Base-by-base conservation (phyloP, 2,888 invertebrate species). In the Dinocampus coccinellae region DNA sequence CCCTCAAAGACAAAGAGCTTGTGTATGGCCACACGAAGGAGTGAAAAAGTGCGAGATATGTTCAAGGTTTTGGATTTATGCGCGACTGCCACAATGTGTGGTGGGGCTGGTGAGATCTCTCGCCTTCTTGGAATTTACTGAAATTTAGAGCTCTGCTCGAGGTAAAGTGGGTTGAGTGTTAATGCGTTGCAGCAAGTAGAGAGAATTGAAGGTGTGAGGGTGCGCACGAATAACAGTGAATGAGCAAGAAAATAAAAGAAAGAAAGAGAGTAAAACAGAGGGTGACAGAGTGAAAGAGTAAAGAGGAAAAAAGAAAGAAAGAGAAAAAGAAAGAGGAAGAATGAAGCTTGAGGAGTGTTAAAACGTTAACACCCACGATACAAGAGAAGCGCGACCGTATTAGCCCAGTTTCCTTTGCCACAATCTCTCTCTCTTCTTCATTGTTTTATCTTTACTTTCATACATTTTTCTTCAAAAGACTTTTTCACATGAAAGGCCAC, bases 81-180 rank as follows among this genome's bases (percentile, higher is more conserved):
- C 75, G 71, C 73, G 76, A 39, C 26, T 34, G 26, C 16, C 16
- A 47, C 9, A 47, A 4, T 4, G 47, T n/a, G 47, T n/a, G 9
- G 20, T 47, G 64, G 68, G 42, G 33, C 57, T 33, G 55, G 63
- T 36, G 52, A 33, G 74, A 60, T 62, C 72, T 62, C 72, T 78
- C 73, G 76, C 77, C 72, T 76, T 77, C 78, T 75, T 75, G 79
- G 81, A 82, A 84, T 84, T 82, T 79, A 77, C 78, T 77, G 73
- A 84, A 83, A 83, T 83, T 81, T 80, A 79, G 74, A 80, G 77
- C 78, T 80, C 77, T 77, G 75, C 69, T 67, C 53, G 60, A 61
- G 72, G 73, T 72, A 73, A 73, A 75, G 75, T 74, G 70, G 70
- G 73, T 70, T 69, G 70, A 73, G 66, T 57, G 33, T 20, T 66